Conservation (phyloP, 2,113 vertebrate genomes). For the Eurystomus gularis region DNA sequence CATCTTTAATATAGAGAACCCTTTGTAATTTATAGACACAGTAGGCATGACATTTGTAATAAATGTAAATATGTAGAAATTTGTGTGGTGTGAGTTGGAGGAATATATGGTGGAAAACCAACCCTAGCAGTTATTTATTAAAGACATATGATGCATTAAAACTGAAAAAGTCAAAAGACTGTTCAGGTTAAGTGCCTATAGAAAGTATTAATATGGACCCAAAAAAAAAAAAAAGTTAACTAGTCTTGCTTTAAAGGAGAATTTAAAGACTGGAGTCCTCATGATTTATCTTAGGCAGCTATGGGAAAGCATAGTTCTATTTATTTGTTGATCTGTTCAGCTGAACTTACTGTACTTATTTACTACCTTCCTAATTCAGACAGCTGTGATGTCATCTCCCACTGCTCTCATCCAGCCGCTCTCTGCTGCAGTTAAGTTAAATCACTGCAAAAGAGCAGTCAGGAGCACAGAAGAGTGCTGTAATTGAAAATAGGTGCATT, state of each 20-base stretch:
- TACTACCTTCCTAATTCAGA: neutral
- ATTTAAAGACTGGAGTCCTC: neutral
- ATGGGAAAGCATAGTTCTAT: neutral
- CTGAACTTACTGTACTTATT: neutral
- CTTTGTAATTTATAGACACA: neutral
- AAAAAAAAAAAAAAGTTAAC: neutral
- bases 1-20: neutral
- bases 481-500: neutral
- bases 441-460: neutral
- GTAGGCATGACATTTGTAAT: neutral
- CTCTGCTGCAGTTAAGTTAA: neutral
- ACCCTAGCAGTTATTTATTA: neutral
- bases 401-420: neutral
- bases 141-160: neutral
- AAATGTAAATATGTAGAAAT: neutral
- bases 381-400: constrained; percentile 1
- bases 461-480: neutral
- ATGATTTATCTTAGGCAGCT: neutral
- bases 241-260: neutral
- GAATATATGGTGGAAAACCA: neutral
- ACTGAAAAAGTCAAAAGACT: neutral
- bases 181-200: neutral
- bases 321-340: neutral
- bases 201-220: neutral
- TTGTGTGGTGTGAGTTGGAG: neutral